These are phyloP conservation scores for Bettongia penicillata DNA, from an alignment of 2,113 vertebrate genomes.

Conservation along the genomic window DNA sequence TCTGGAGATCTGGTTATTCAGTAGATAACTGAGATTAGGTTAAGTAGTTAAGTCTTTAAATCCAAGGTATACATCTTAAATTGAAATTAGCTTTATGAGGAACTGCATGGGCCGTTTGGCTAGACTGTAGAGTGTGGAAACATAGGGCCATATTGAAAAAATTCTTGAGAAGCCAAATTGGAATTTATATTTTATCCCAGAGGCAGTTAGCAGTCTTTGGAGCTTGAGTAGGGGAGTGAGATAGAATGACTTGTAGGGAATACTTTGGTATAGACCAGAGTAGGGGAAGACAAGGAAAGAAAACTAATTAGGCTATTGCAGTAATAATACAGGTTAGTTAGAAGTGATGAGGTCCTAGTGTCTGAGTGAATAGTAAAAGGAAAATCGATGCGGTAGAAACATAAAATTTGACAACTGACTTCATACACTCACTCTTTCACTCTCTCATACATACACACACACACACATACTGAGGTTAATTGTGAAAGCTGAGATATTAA, in stretches of 20 bases:
- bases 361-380: not conserved
- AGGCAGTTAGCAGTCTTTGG: not conserved
- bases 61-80: not conserved
- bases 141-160: not conserved
- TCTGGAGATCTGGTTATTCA: conserved; percentile 13
- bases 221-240: not conserved
- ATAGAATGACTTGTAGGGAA: not conserved
- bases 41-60: conserved; percentile 20
- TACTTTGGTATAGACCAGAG: not conserved
- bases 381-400: not conserved
- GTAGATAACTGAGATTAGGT: conserved; percentile 18
- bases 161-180: not conserved
- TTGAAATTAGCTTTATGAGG: not conserved
- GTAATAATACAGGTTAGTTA: not conserved
- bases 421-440: too few relatives aligned
- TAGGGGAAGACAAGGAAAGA: not conserved
- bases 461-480: not conserved
- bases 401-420: not conserved
- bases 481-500: not conserved
- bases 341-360: not conserved
- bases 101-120: not conserved
- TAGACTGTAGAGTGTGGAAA: not conserved
- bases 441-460: too few relatives aligned
- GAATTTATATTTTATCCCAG: not conserved
- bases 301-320: not conserved